phyloP scores from a whole-genome alignment of 23 tunicate species.

The Ciona savignyi region DNA sequence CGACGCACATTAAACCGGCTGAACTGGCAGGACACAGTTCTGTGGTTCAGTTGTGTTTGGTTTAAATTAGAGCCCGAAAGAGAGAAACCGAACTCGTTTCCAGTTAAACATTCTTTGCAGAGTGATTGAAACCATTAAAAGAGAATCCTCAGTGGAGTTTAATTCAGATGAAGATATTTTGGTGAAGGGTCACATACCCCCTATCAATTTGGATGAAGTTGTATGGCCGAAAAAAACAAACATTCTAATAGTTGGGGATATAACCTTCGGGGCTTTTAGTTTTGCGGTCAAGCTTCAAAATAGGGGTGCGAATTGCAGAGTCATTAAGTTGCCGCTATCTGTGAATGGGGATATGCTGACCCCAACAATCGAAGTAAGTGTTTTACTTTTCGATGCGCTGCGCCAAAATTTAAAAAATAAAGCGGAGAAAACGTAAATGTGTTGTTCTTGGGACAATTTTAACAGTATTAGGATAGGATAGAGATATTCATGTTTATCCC shows the following conservation, averaged over 20 bases:
- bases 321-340: background rate
- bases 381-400: background rate
- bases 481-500: no score
- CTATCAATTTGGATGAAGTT: background rate
- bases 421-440: no score
- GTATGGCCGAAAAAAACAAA: background rate
- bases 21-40: no score
- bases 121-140: slow-evolving; percentile 4
- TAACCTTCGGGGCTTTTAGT: background rate
- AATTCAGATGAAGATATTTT: slow-evolving; percentile 3
- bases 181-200: background rate
- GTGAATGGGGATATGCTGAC: background rate
- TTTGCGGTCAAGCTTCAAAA: slow-evolving; percentile 7
- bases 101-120: slow-evolving; percentile 26
- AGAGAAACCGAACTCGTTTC: no score
- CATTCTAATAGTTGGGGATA: slow-evolving; percentile 3
- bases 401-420: background rate
- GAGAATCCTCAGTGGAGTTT: slow-evolving; percentile 4
- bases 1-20: no score
- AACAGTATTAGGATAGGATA: no score
- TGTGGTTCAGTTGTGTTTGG: no score
- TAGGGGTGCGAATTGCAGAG: background rate
- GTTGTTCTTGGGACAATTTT: no score
- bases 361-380: background rate
- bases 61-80: no score